Base-by-base conservation (phyloP, 2,888 invertebrate genomes). In the Callosobruchus maculatus region DNA sequence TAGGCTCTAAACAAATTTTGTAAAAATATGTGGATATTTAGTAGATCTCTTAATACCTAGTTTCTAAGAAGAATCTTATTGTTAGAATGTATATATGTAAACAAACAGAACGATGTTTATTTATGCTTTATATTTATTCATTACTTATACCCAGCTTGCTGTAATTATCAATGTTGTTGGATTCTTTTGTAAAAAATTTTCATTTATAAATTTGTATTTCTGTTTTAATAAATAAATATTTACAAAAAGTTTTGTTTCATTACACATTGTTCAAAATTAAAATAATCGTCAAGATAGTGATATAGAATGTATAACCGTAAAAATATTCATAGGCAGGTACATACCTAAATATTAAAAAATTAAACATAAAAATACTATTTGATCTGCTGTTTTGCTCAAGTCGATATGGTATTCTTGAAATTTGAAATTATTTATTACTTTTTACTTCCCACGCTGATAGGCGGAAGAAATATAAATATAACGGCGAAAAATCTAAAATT, bases 1-100 rank as follows among this genome's bases (percentile, higher is more conserved):
- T 78, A 85, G 85, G 84, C 84, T 85, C 84, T 85, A 85, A 84
- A 84, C 83, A 84, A 84, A 84, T 85, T 86, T 85, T 84, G 84
- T 87, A 86, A 87, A 84, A 84, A 86, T 86, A 86, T 86, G 87
- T 87, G 86, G 87, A 87, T 87, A 87, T 86, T 84, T 83, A 83
- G 84, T 86, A 86, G 85, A 85, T 84, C 81, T 82, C 82, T 80
- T 80, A 84, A 82, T 82, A 82, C 81, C 80, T 78, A 77, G 77
- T 75, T 73, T 78, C 79, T 79, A 80, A 79, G 78, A 78, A 78
- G 76, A 79, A 78, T 81, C 79, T 80, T 80, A 82, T 79, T 81
- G 79, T 80, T 82, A 81, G 81, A 79, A 77, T 82, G 81, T 83
- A 82, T 82, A 82, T 82, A 82, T 82, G 82, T 81, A 81, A 79